phyloP scores from a whole-genome alignment of 2,888 invertebrate genomes.

The Nineta flava region DNA sequence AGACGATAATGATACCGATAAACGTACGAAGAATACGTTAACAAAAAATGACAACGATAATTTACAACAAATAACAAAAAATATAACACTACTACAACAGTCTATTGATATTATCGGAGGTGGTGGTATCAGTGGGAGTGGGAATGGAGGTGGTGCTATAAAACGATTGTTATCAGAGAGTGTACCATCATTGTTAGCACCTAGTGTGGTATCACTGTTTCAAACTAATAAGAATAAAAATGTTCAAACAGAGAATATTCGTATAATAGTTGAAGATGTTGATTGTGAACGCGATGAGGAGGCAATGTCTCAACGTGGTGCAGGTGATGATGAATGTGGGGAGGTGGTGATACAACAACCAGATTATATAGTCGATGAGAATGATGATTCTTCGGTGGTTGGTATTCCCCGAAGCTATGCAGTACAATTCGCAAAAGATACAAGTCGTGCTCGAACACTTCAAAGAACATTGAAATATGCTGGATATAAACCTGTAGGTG shows the following conservation, averaged over 20 bases:
- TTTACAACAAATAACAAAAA: no score
- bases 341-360: not conserved
- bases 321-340: not conserved
- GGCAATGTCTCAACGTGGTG: not conserved
- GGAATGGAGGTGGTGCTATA: no score
- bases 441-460: slow-evolving; percentile 33
- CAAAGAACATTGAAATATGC: slow-evolving; percentile 38
- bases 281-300: not conserved
- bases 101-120: no score
- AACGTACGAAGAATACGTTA: no score
- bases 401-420: not conserved
- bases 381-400: not conserved
- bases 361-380: not conserved
- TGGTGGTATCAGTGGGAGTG: no score
- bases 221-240: not conserved
- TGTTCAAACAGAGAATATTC: no score
- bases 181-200: not conserved
- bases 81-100: no score
- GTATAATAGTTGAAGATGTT: not conserved
- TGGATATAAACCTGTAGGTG: slow-evolving; percentile 39
- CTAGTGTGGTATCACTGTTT: not conserved
- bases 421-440: slow-evolving; percentile 23
- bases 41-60: no score
- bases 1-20: no score
- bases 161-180: not conserved